A percentile compares a stretch with the other conserved stretches of the same genome.
Conservation (phyloP, 2,113 vertebrate species). For the Mesoclemmys tuberculata region DNA sequence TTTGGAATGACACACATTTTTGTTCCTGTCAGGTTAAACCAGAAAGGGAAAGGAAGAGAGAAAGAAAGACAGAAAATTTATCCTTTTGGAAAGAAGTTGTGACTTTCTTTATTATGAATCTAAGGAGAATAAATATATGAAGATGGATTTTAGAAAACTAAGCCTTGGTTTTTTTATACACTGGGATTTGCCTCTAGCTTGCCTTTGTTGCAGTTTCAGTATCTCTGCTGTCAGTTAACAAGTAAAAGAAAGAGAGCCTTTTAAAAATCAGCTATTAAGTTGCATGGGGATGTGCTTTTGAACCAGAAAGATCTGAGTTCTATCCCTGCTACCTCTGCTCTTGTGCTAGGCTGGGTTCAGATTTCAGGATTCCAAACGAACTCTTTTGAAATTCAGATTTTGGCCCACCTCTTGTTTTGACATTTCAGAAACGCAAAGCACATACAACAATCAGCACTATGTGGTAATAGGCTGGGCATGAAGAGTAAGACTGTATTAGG, state of each 20-base stretch:
- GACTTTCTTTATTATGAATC: background rate
- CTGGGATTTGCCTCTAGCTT: constrained; percentile 27
- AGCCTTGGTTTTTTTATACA: constrained; percentile 2
- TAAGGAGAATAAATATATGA: background rate
- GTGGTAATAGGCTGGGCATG: background rate
- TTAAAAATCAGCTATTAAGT: background rate
- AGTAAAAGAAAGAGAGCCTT: background rate
- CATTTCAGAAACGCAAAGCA: background rate
- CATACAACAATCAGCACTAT: background rate
- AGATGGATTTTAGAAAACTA: background rate
- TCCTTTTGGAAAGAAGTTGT: background rate
- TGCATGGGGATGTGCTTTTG: background rate
- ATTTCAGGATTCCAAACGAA: background rate
- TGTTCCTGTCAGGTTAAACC: background rate
- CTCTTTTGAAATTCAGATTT: background rate
- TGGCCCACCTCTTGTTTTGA: background rate
- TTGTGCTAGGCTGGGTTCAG: background rate
- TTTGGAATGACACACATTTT: background rate
- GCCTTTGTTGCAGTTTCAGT: constrained; percentile 36
- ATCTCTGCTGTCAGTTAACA: background rate
- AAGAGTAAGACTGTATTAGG: background rate
- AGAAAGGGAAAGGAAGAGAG: background rate
- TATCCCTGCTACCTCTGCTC: background rate
- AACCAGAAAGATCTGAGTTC: background rate
- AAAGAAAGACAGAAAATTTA: background rate